A percentile compares a stretch with the other conserved stretches of the same genome.
Evolutionary conservation across 2,888 invertebrate species (phyloP).

Genomic region (Ophonus ardosiacus): DNA sequence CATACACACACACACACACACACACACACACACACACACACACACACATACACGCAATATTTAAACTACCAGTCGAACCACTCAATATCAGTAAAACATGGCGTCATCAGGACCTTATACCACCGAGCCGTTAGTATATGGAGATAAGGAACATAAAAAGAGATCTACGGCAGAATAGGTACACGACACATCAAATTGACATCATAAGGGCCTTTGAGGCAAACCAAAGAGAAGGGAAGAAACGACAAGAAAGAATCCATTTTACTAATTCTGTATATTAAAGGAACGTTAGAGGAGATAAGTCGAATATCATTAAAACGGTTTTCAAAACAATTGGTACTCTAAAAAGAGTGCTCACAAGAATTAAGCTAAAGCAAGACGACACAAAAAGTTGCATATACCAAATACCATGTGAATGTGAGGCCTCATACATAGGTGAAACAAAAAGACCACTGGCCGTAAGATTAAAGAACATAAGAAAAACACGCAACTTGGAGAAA

Average conservation of each 20-base stretch:
- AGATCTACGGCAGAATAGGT: too few species aligned
- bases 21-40: too few species aligned
- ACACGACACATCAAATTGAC: neutral
- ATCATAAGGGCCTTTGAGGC: too few species aligned
- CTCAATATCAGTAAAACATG: neutral
- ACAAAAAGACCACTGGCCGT: neutral
- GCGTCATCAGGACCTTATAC: neutral
- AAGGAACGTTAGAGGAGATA: too few species aligned
- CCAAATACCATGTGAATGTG: neutral
- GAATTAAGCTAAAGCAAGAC: neutral
- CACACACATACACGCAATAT: too few species aligned
- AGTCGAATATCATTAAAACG: neutral
- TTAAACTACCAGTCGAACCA: neutral
- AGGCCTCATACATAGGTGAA: neutral
- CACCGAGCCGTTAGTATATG: neutral
- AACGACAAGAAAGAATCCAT: neutral
- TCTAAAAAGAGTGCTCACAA: neutral
- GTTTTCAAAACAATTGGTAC: neutral
- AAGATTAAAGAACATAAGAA: too few species aligned
- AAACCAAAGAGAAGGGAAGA: too few species aligned
- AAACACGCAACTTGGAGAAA: too few species aligned
- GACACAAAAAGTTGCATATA: conserved; percentile 1
- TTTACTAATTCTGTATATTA: neutral
- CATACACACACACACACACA: too few species aligned
- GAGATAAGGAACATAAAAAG: too few species aligned